These are phyloP conservation scores for Cerastis rubricosa DNA, from an alignment of 2,888 invertebrate species.

Conservation along the genomic window DNA sequence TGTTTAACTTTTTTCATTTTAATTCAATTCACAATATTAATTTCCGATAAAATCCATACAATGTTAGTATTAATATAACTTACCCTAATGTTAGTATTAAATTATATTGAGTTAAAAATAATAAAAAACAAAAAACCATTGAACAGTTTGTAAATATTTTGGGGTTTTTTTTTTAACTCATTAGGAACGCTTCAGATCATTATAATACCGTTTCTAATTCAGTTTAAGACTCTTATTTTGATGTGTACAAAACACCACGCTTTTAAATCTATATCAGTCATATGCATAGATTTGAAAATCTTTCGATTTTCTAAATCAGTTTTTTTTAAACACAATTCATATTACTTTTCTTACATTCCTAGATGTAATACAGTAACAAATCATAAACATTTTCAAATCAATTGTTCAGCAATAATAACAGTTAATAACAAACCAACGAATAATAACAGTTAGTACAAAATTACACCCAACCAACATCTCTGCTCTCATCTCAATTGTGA, in stretches of 20 bases:
- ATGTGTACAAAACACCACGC: not conserved
- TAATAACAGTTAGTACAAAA: conserved; percentile 68
- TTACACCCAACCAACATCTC: conserved; percentile 71
- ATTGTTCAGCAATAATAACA: conserved; percentile 68
- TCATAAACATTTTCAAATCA: conserved; percentile 34
- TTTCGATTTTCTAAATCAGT: not conserved
- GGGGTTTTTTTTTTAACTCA: not conserved
- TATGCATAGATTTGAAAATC: too few relatives aligned
- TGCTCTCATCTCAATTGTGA: conserved; percentile 85
- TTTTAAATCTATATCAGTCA: not conserved
- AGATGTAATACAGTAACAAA: not conserved
- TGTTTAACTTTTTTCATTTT: not conserved
- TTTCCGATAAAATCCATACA: too few relatives aligned
- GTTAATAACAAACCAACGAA: conserved; percentile 70
- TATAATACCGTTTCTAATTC: not conserved
- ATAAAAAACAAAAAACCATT: too few relatives aligned
- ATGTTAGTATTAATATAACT: too few relatives aligned
- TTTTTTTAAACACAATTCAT: not conserved
- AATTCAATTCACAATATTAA: too few relatives aligned
- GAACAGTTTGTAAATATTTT: not conserved
- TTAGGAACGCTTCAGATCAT: not conserved
- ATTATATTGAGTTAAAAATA: too few relatives aligned
- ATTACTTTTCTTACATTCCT: not conserved
- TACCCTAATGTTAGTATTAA: too few relatives aligned
- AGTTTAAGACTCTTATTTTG: not conserved